phyloP scores from a whole-genome alignment of 1,140 invertebrate genomes.

The Sitophilus oryzae region DNA sequence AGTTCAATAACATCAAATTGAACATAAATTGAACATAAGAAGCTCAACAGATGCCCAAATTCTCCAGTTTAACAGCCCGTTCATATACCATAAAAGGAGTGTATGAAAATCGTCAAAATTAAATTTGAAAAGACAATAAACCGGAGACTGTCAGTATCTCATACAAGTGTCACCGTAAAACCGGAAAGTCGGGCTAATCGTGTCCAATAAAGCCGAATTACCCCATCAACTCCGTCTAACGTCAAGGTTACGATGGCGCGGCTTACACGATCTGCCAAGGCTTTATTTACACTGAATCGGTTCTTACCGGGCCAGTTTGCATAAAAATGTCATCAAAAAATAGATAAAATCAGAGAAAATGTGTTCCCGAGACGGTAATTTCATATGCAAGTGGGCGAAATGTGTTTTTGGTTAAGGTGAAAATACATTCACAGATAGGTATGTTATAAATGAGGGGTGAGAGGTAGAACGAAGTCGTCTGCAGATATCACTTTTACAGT shows the following conservation, averaged over 20 bases:
- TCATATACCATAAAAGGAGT: slow-evolving; percentile 21
- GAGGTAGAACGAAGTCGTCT: no score
- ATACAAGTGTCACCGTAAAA: slow-evolving; percentile 22
- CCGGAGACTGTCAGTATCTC: slow-evolving; percentile 9
- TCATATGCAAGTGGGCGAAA: no score
- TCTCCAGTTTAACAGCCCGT: no score
- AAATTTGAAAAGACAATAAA: slow-evolving; percentile 20
- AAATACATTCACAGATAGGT: no score
- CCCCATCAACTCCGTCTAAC: neutral
- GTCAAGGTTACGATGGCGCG: neutral
- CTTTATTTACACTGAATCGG: neutral
- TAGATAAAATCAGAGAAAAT: neutral
- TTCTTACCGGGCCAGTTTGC: neutral
- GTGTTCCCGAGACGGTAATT: no score
- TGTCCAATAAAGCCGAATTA: slow-evolving; percentile 19
- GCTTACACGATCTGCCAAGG: neutral
- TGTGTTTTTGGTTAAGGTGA: no score
- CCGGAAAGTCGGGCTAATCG: slow-evolving; percentile 9
- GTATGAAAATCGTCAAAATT: slow-evolving; percentile 18
- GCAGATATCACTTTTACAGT: no score
- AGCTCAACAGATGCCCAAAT: no score
- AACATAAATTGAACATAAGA: no score
- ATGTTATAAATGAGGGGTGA: no score
- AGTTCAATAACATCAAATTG: no score
- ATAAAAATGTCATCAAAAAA: neutral